Percentiles rank a stretch among this genome's conserved stretches.
These are phyloP conservation scores for Heteronetta atricapilla DNA, from an alignment of 2,113 vertebrate genomes.

Conservation along the genomic window DNA sequence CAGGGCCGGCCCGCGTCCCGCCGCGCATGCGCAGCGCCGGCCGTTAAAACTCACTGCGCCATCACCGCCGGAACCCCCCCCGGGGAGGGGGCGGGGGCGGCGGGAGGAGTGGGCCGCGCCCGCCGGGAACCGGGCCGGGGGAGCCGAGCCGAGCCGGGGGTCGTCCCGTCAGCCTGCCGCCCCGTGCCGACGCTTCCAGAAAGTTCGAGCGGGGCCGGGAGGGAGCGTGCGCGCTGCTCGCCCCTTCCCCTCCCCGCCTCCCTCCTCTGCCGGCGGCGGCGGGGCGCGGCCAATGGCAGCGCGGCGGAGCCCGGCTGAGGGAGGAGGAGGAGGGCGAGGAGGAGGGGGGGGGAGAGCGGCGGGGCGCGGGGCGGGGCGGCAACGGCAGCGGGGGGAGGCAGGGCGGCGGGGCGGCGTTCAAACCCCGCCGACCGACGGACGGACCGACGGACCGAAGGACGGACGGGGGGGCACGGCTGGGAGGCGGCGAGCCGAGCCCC, in stretches of 20 bases:
- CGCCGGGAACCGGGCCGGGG: too few relatives aligned
- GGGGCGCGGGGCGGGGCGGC: not conserved
- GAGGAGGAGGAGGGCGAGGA: slow-evolving; percentile 50
- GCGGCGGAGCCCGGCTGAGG: not conserved
- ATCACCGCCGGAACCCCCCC: slow-evolving; percentile 16
- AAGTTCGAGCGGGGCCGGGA: slow-evolving; percentile 9
- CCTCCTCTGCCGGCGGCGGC: not conserved
- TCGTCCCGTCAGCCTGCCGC: too few relatives aligned
- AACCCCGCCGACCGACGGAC: too few relatives aligned
- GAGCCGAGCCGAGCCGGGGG: too few relatives aligned
- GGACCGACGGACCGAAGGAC: too few relatives aligned
- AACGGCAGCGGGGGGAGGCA: too few relatives aligned
- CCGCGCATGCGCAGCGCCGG: slow-evolving; percentile 45
- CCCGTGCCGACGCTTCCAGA: slow-evolving; percentile 67
- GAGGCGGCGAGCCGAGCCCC: too few relatives aligned
- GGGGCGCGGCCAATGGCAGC: slow-evolving; percentile 66
- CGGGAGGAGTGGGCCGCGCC: too few relatives aligned
- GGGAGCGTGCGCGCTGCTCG: not conserved
- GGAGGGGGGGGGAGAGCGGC: not conserved
- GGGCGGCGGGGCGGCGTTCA: not conserved
- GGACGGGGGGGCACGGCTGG: too few relatives aligned
- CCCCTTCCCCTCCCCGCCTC: not conserved
- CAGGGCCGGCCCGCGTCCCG: too few relatives aligned
- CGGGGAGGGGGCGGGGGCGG: not conserved
- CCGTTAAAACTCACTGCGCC: slow-evolving; percentile 65